These are phyloP conservation scores for Stenolophus ochropezus DNA, from an alignment of 2,888 invertebrate species.

Conservation along the genomic window DNA sequence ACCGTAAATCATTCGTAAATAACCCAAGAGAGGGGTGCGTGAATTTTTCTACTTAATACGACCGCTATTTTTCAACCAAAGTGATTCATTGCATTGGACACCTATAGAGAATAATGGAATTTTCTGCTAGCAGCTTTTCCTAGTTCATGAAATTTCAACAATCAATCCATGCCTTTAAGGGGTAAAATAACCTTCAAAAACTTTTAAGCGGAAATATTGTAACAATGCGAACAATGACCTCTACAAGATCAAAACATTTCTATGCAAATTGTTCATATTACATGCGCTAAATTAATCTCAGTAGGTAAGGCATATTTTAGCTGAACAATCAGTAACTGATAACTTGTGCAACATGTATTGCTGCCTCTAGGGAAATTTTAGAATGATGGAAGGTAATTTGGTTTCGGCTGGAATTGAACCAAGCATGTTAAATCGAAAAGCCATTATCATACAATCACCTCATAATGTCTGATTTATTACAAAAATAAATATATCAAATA, in stretches of 20 bases:
- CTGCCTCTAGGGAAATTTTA: neutral
- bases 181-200: too few species aligned
- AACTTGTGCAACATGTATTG: neutral
- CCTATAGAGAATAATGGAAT: constrained; percentile 1
- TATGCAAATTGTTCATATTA: too few species aligned
- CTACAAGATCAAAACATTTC: neutral
- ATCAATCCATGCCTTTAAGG: too few species aligned
- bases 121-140: neutral
- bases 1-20: constrained; percentile 47
- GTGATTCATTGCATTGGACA: constrained; percentile 9
- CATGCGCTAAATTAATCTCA: neutral
- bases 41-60: constrained; percentile 28
- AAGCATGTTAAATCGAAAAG: neutral
- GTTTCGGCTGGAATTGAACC: neutral
- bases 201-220: neutral
- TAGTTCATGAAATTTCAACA: too few species aligned
- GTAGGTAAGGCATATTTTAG: neutral
- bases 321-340: neutral
- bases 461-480: too few species aligned
- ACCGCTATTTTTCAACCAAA: constrained; percentile 27
- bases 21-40: constrained; percentile 1
- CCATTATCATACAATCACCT: too few species aligned
- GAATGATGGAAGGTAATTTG: neutral
- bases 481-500: too few species aligned
- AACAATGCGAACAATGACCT: neutral